These are phyloP conservation scores for Dexiosoma caninum DNA, from an alignment of 2,888 invertebrate genomes.

Conservation along the genomic window DNA sequence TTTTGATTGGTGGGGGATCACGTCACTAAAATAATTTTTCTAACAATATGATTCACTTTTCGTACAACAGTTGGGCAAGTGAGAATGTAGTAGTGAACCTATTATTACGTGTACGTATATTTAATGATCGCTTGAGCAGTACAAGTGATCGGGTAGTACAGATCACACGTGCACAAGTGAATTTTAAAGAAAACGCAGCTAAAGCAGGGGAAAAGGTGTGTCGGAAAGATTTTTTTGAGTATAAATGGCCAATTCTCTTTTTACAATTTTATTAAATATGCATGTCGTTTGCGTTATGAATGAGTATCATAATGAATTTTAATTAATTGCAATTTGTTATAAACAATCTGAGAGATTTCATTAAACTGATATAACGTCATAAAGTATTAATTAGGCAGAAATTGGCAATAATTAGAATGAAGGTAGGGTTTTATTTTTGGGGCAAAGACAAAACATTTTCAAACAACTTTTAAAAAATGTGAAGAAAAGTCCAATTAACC, in stretches of 20 bases:
- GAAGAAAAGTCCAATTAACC: background rate
- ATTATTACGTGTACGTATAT: no score
- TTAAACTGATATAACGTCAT: conserved; percentile 35
- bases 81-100: background rate
- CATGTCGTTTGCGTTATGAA: conserved; percentile 48
- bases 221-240: background rate
- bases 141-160: background rate
- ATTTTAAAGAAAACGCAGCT: background rate
- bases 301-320: conserved; percentile 46
- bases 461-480: background rate
- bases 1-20: conserved; percentile 54
- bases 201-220: background rate
- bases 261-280: conserved; percentile 43
- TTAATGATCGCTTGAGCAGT: background rate
- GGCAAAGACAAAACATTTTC: background rate
- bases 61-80: background rate
- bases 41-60: conserved; percentile 36
- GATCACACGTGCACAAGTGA: background rate
- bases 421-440: conserved; percentile 32
- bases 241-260: background rate
- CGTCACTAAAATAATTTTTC: conserved; percentile 39
- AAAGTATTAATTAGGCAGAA: conserved; percentile 57
- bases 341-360: conserved; percentile 28
- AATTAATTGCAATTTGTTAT: conserved; percentile 51
- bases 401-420: conserved; percentile 56